Percentiles rank a stretch among this genome's conserved stretches.
phyloP scores from a whole-genome alignment of 2,113 vertebrate species.

The Istiophorus platypterus region DNA sequence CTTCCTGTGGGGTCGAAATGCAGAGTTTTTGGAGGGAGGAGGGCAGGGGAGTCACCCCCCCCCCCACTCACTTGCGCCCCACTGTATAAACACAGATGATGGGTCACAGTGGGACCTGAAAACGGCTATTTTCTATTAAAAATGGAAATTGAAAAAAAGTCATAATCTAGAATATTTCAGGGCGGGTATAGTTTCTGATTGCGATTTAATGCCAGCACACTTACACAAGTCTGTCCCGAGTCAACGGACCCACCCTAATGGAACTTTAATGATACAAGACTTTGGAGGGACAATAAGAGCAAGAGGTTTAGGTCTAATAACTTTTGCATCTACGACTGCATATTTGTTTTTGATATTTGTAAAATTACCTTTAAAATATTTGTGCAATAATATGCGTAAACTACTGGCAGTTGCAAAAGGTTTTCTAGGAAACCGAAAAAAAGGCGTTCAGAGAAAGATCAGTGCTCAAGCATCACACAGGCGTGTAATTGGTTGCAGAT shows the following conservation, averaged over 20 bases:
- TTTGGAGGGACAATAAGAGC: neutral
- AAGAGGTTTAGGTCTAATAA: neutral
- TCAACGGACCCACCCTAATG: constrained; percentile 33
- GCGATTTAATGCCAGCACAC: constrained; percentile 30
- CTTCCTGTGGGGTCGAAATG: constrained; percentile 61
- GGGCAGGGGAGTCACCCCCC: constrained; percentile 34
- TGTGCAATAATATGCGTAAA: neutral
- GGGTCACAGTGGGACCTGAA: constrained; percentile 36
- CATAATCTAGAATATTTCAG: constrained; percentile 12
- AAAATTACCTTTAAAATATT: no score
- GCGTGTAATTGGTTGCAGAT: constrained; percentile 30
- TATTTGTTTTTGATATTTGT: neutral
- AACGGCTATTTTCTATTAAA: constrained; percentile 20
- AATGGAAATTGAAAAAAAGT: constrained; percentile 14
- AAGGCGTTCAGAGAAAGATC: neutral
- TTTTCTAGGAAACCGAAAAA: constrained; percentile 27
- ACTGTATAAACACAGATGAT: constrained; percentile 67
- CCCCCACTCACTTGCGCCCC: constrained; percentile 53
- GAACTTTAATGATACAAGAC: constrained; percentile 20
- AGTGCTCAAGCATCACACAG: constrained; percentile 23
- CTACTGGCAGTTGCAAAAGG: neutral
- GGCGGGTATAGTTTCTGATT: constrained; percentile 21
- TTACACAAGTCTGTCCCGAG: constrained; percentile 9
- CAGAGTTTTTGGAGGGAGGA: constrained; percentile 44
- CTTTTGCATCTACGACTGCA: neutral